phyloP scores from a whole-genome alignment of 1,140 invertebrate genomes.

The Drosophila neocordata region DNA sequence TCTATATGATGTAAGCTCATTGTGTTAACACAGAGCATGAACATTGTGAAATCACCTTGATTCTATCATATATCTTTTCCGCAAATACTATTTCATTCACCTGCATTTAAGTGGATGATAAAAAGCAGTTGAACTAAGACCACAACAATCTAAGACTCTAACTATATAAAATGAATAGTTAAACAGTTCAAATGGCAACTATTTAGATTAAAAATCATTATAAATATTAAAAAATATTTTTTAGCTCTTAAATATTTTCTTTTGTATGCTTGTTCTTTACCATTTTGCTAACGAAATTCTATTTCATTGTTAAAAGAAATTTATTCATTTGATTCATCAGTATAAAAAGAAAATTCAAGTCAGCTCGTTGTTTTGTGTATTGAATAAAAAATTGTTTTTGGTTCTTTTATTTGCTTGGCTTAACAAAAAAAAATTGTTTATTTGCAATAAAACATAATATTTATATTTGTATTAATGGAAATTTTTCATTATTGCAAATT shows the following conservation, averaged over 20 bases:
- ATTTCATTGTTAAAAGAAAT: not conserved
- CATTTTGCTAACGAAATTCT: too few relatives aligned
- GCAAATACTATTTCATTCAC: not conserved
- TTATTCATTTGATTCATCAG: not conserved
- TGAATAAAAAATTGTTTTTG: not conserved
- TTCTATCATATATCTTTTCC: not conserved
- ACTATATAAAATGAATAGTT: too few relatives aligned
- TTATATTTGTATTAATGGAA: not conserved
- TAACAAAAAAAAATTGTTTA: not conserved
- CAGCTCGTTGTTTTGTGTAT: not conserved
- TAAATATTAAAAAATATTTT: too few relatives aligned
- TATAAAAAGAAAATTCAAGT: not conserved
- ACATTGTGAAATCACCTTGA: not conserved
- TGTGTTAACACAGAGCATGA: slow-evolving; percentile 3
- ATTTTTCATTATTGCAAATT: not conserved
- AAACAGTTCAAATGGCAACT: too few relatives aligned
- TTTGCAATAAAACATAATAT: not conserved
- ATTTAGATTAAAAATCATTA: too few relatives aligned
- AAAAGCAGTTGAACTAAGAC: not conserved
- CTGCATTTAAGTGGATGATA: not conserved
- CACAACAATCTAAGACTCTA: too few relatives aligned
- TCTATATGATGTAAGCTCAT: slow-evolving; percentile 7
- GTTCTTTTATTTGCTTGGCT: not conserved
- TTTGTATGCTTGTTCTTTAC: too few relatives aligned
- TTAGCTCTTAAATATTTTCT: too few relatives aligned